A percentile compares a stretch with the other conserved stretches of the same genome.
Conservation (phyloP, 2,113 vertebrate genomes). For the Stomatorhinus ivindoensis region DNA sequence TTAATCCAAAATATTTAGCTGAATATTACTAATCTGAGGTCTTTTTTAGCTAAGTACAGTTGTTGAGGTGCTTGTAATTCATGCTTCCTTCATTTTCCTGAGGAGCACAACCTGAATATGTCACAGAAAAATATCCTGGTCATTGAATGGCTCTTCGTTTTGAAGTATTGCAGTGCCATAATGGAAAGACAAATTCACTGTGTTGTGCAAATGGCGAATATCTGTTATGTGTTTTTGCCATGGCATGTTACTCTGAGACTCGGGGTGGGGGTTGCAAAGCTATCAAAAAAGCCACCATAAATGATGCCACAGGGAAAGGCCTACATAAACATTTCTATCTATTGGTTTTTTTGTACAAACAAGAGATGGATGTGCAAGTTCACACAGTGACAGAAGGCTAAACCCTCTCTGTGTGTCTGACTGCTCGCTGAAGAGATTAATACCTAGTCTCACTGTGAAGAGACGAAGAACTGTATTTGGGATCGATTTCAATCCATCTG, state of each 20-base stretch:
- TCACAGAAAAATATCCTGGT: neutral
- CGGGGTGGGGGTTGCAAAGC: neutral
- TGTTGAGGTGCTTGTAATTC: neutral
- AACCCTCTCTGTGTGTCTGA: neutral
- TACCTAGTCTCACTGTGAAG: neutral
- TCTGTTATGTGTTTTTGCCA: neutral
- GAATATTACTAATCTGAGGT: neutral
- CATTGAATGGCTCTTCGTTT: neutral
- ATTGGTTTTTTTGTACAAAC: neutral
- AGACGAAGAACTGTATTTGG: neutral
- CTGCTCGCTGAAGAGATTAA: conserved; percentile 5
- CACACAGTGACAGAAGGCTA: conserved; percentile 18
- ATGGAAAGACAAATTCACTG: neutral
- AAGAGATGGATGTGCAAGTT: neutral
- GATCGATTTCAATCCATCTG: conserved; percentile 11
- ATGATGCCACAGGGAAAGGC: neutral
- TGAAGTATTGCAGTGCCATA: neutral
- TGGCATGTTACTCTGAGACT: neutral
- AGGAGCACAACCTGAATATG: neutral
- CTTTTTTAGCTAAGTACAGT: neutral
- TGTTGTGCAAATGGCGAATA: neutral
- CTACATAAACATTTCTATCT: conserved; percentile 12
- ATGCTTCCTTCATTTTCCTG: neutral
- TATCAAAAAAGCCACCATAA: neutral
- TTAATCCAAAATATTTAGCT: neutral